These are phyloP conservation scores for Enchytraeus crypticus DNA, from an alignment of 2,888 invertebrate species.

Conservation along the genomic window DNA sequence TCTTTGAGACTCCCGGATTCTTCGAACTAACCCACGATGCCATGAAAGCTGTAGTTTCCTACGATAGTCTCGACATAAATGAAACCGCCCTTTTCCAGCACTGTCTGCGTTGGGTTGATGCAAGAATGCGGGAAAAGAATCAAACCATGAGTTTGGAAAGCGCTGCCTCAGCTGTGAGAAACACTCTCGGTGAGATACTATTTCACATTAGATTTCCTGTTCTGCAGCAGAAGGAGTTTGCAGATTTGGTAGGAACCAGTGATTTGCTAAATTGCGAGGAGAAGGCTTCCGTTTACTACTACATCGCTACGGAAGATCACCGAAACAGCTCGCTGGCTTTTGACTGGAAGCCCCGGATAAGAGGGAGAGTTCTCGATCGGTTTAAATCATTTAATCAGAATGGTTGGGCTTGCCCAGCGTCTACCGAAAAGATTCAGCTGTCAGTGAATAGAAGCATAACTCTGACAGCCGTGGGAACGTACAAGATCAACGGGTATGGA, in stretches of 20 bases:
- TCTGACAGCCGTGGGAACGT: no score
- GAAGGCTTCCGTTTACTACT: neutral
- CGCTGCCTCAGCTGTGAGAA: no score
- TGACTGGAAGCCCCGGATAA: no score
- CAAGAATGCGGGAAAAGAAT: neutral
- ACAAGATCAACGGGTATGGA: no score
- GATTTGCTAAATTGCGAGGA: neutral
- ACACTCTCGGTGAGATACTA: neutral
- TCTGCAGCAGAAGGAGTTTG: neutral
- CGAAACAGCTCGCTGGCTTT: neutral
- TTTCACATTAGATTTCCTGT: neutral
- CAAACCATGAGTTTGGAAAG: no score
- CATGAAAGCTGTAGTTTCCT: neutral
- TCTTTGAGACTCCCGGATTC: slow-evolving; percentile 2
- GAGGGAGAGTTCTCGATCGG: no score
- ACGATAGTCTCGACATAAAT: neutral
- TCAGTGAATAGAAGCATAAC: no score
- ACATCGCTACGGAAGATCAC: neutral
- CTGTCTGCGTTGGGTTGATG: slow-evolving; percentile 2
- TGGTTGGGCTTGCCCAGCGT: no score
- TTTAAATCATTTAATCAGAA: no score
- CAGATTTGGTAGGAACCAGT: neutral
- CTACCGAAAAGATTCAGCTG: no score
- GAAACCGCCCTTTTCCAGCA: no score
- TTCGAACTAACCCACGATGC: neutral